A percentile compares a stretch with the other conserved stretches of the same genome.
Conservation (phyloP, 1,140 invertebrate species). For the Sitodiplosis mosellana region DNA sequence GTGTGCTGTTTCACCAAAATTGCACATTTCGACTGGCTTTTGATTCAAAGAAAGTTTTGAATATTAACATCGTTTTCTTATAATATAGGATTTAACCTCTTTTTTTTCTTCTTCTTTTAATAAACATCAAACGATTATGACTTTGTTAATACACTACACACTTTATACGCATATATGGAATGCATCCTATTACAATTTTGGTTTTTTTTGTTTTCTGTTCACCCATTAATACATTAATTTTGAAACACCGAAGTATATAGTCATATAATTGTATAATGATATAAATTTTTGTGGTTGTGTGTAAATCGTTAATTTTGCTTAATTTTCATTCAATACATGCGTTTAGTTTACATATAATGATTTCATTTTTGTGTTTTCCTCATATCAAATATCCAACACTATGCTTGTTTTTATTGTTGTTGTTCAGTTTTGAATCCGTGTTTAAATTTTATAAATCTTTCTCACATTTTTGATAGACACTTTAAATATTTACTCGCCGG, state of each 20-base stretch:
- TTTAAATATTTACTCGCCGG: slow-evolving; percentile 21
- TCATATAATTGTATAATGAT: no score
- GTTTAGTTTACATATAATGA: background rate
- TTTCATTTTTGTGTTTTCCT: slow-evolving; percentile 7
- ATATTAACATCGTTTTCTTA: slow-evolving; percentile 1
- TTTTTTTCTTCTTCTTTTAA: slow-evolving; percentile 4
- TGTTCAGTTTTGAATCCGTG: slow-evolving; percentile 6
- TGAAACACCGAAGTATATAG: background rate
- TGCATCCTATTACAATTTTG: background rate
- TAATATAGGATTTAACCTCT: slow-evolving; percentile 4
- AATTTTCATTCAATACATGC: no score
- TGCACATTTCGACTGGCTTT: background rate
- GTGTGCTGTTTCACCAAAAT: background rate
- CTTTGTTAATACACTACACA: slow-evolving; percentile 7
- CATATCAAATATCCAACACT: slow-evolving; percentile 3
- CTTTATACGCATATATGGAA: slow-evolving; percentile 1
- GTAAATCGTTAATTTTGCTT: background rate
- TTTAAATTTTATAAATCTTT: slow-evolving; percentile 23
- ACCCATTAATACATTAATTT: background rate
- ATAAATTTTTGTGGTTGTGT: slow-evolving; percentile 8
- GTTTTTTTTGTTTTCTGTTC: background rate
- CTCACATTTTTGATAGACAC: slow-evolving; percentile 12
- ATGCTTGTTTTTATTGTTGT: slow-evolving; percentile 2
- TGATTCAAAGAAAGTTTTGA: no score
- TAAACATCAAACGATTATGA: slow-evolving; percentile 6